Percentiles rank a stretch among this genome's conserved stretches.
These are phyloP conservation scores for Anoura caudifer DNA, from an alignment of 2,113 vertebrate species.

Conservation along the genomic window DNA sequence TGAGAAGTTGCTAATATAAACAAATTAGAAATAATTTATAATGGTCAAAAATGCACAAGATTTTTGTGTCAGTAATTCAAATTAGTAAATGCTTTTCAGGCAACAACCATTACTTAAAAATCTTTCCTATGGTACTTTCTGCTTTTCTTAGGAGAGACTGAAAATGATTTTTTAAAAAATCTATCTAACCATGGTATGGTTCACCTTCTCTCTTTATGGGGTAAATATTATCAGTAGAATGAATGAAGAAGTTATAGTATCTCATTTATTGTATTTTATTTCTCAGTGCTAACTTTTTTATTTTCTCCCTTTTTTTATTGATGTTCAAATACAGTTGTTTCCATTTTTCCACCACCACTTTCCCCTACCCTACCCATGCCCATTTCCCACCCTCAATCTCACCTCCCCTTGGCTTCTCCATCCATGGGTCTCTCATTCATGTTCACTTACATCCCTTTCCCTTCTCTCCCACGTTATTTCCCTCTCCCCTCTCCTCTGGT, in stretches of 20 bases:
- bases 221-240: conserved; percentile 2
- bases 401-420: no score
- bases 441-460: no score
- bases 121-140: neutral
- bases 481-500: no score
- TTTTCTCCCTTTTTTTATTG: no score
- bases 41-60: neutral
- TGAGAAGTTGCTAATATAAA: neutral
- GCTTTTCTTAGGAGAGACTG: neutral
- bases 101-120: neutral
- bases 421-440: no score
- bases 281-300: neutral
- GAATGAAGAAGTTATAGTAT: neutral
- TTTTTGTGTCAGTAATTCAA: neutral
- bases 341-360: no score
- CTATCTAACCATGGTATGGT: neutral
- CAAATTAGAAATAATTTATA: neutral
- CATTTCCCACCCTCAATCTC: no score
- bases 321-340: no score
- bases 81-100: neutral
- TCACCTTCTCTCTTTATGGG: neutral
- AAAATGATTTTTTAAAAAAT: neutral
- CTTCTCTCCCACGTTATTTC: no score
- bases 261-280: neutral
- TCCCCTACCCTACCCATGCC: no score